Percentiles rank a stretch among this genome's conserved stretches.
phyloP scores from a whole-genome alignment of 35 echinoderm and acorn worm genomes.

The Amphiura filiformis region DNA sequence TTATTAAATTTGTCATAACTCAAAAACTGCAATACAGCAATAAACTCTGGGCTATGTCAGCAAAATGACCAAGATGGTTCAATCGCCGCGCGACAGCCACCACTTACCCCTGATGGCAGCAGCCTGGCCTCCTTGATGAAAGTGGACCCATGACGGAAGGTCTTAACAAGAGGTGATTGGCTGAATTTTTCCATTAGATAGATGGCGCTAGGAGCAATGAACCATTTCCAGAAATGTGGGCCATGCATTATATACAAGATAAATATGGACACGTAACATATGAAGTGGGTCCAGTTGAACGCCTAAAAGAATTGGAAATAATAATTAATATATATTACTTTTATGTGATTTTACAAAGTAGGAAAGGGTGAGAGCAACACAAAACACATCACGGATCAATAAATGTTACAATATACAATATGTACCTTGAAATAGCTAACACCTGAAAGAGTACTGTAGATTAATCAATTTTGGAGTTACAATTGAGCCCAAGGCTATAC shows the following conservation, averaged over 20 bases:
- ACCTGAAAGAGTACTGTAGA: no score
- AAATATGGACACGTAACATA: slow-evolving; percentile 83
- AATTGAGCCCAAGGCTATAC: no score
- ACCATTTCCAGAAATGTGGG: slow-evolving; percentile 87
- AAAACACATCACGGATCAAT: no score
- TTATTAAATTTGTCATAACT: no score
- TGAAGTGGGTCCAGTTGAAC: slow-evolving; percentile 91
- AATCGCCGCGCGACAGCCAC: no score
- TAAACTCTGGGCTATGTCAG: no score
- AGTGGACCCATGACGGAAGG: slow-evolving; percentile 78
- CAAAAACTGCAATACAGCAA: no score
- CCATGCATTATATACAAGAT: slow-evolving; percentile 76
- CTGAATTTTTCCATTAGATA: slow-evolving; percentile 88
- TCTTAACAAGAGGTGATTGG: slow-evolving; percentile 70
- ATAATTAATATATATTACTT: no score
- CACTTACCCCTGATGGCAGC: slow-evolving; percentile 91
- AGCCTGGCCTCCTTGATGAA: slow-evolving; percentile 90
- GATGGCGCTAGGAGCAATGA: slow-evolving; percentile 63
- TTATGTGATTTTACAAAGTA: background rate
- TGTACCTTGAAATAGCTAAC: background rate
- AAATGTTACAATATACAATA: background rate
- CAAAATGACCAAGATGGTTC: no score
- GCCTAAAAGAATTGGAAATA: slow-evolving; percentile 57
- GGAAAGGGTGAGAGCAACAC: background rate
- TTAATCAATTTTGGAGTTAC: no score